Evolutionary conservation across 37 sponge, comb jelly and placozoan species (phyloP).

Genomic region (Aplysina aerophoba): DNA sequence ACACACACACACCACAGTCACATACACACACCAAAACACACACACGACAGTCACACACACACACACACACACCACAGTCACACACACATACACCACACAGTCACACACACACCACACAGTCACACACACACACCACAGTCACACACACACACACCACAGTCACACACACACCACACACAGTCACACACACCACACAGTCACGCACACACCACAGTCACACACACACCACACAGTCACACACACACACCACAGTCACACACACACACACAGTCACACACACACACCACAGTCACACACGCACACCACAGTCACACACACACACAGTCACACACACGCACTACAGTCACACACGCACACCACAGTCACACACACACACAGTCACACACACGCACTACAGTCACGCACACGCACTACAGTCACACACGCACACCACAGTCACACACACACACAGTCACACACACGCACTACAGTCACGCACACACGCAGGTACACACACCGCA

Average conservation of each 20-base stretch:
- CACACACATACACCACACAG: too few relatives aligned
- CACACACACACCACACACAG: too few relatives aligned
- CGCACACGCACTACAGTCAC: too few relatives aligned
- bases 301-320: conserved; percentile 15
- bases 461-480: not conserved
- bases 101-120: too few relatives aligned
- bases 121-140: too few relatives aligned
- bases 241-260: not conserved
- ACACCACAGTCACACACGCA: conserved; percentile 23
- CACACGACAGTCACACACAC: too few relatives aligned
- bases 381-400: not conserved
- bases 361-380: not conserved
- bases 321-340: conserved; percentile 26
- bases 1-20: too few relatives aligned
- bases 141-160: too few relatives aligned
- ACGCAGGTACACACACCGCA: too few relatives aligned
- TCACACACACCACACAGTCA: not conserved
- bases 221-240: not conserved
- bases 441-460: not conserved
- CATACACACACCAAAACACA: too few relatives aligned
- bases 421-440: not conserved
- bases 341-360: conserved; percentile 22
- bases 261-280: conserved; percentile 26
- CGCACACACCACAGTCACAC: not conserved
- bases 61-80: too few relatives aligned